Base-by-base conservation (phyloP, 1,140 invertebrate genomes). In the Grapholita molesta region DNA sequence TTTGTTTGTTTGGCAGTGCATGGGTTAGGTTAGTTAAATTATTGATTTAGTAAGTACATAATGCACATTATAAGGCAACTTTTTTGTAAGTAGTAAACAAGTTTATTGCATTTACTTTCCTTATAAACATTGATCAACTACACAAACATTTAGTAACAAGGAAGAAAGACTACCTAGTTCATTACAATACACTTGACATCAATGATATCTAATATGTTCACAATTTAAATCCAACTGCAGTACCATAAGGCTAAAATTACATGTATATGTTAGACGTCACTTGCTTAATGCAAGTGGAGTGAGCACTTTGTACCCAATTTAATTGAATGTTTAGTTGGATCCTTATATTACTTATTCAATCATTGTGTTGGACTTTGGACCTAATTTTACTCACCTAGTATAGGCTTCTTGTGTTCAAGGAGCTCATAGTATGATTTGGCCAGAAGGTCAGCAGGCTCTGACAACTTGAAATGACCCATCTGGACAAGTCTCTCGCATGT, bases 401-500 rank as follows among this genome's bases (percentile, higher is more conserved):
- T 96, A 61, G 96, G 96, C 89, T 97, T 96, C 90, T 99, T 99
- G 83, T 97, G 96, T 92, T 98, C 95, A 84, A 98, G 92, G 72
- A 99, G 93, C 94, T 99, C 97, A 87, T 97, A 96, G 86, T 98
- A 99, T 88, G 97, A 97, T 89, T 95, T 95, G 57, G 97, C 96
- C 86, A 98, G 94, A 73, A 98, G 94, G 80, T 95, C 95, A 66
- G 96, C 97, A 66, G 98, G 98, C 86, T 97, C 95, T 65, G 95
- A 94, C 57, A 97, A 94, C 80, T 94, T 95, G 78, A 99, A 99
- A 76, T 95, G 94, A 64, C 97, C 98, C 92, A 95, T 94, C 73
- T 95, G 94, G 57, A 99, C 98, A 77, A 99, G 93, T 76, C 97
- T 95, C 92, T 99, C 97, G 89, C 98, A 99, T 30, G 97, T 97